Evolutionary conservation across 2,113 vertebrate genomes (phyloP).

Genomic region (Chrysochloris asiatica): DNA sequence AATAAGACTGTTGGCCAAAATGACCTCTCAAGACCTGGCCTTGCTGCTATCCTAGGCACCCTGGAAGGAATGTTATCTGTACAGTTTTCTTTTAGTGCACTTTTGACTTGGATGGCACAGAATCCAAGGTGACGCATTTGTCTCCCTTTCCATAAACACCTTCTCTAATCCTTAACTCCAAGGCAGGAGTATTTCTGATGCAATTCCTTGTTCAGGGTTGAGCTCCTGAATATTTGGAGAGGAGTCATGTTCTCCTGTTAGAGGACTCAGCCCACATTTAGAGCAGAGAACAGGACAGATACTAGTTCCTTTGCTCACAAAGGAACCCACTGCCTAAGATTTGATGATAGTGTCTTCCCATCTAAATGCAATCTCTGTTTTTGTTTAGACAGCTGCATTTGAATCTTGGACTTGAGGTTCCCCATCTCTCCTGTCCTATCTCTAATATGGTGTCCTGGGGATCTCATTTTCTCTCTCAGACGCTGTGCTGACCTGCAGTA

Average conservation of each 20-base stretch:
- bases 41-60: not conserved
- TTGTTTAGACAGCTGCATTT: not conserved
- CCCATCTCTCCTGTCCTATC: not conserved
- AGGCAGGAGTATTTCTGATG: not conserved
- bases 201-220: not conserved
- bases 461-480: not conserved
- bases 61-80: not conserved
- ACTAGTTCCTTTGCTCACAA: rapidly evolving
- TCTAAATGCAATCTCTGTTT: too few species aligned
- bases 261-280: too few species aligned
- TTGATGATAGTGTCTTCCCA: rapidly evolving
- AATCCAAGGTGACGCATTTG: rapidly evolving
- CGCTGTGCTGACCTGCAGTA: not conserved
- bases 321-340: too few species aligned
- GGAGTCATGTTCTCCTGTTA: rapidly evolving
- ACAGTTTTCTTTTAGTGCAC: rapidly evolving
- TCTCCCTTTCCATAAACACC: rapidly evolving
- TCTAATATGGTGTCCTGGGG: not conserved
- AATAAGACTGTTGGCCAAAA: not conserved
- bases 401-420: not conserved
- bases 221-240: not conserved
- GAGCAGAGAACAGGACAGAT: not conserved
- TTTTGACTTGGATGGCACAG: not conserved
- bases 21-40: not conserved
- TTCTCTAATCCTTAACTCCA: not conserved